These are phyloP conservation scores for Champsocephalus gunnari DNA, from an alignment of 2,797 vertebrate species.

Conservation along the genomic window DNA sequence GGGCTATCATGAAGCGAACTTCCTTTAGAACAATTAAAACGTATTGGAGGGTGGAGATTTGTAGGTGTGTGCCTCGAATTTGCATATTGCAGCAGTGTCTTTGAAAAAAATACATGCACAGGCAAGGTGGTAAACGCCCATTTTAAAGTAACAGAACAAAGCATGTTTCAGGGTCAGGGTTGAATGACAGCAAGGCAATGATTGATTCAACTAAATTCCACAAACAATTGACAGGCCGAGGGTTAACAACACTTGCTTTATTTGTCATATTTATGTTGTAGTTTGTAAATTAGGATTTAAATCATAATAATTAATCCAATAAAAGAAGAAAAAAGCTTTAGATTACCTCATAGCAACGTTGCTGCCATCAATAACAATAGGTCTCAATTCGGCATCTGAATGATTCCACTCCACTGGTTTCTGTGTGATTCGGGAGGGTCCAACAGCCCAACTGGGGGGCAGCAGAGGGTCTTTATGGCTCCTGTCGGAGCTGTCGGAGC, in stretches of 20 bases:
- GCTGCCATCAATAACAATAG: conserved; percentile 95
- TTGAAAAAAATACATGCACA: conserved; percentile 58
- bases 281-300: not conserved
- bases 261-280: not conserved
- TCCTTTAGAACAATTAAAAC: not conserved
- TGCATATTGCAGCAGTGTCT: conserved; percentile 58
- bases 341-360: conserved; percentile 97
- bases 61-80: conserved; percentile 51
- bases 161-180: conserved; percentile 11
- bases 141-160: not conserved
- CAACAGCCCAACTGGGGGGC: conserved; percentile 63
- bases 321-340: not conserved
- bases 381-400: conserved; percentile 84
- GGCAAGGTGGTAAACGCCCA: conserved; percentile 24
- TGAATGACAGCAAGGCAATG: not conserved
- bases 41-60: conserved; percentile 29
- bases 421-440: conserved; percentile 33
- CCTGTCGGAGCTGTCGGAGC: conserved; percentile 57
- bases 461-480: conserved; percentile 78
- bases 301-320: not conserved
- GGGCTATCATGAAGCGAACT: not conserved
- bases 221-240: not conserved
- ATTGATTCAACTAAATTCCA: not conserved
- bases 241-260: not conserved
- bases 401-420: conserved; percentile 56